Evolutionary conservation across 2,113 vertebrate species (phyloP), one percentile per base, ranked within the genome.

Genomic region (Pseudorasbora parva): DNA sequence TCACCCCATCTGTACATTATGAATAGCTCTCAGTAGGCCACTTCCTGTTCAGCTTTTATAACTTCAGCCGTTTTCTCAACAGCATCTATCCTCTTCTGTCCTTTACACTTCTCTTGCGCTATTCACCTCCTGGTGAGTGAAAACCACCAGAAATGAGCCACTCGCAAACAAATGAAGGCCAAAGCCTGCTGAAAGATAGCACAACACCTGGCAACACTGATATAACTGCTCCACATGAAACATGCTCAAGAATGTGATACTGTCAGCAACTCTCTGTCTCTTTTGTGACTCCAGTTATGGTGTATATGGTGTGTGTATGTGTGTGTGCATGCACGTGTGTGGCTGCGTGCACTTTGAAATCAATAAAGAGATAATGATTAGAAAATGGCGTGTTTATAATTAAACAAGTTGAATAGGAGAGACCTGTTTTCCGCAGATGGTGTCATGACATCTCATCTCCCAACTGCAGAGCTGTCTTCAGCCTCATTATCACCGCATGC

Each of bases 361-460:
- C 59, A 86, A 84, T 89, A 84, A 87, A 86, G 64, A 78, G 11
- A 71, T 79, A 80, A 43, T 3, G 77, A 87, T 86, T 86, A 77
- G 64, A 17, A 54, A 66, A 57, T 60, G 1, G 17, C 17, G 30
- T 33, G 56, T 37, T 69, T 68, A 73, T 78, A 5, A 23, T 64
- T 64, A 6, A n/a, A 66, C 75, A 11, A 27, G 78, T 76, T 78
- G 60, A 80, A 82, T 83, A 33, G 77, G 84, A 87, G 64, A 64
- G 68, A 14, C 76, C 68, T 68, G 47, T 89, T 89, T 91, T 88
- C 87, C 91, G 91, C 86, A 45, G 87, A 79, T 87, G 19, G 51
- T 30, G 74, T 71, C 43, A 41, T 14, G 68, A 47, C 62, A 51
- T 47, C 54, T 47, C 54, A 57, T 57, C 1, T 76, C 30, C 77